A percentile compares a stretch with the other conserved stretches of the same genome.
Evolutionary conservation across 2,888 invertebrate species (phyloP).

Genomic region (Limnephilus auricula): DNA sequence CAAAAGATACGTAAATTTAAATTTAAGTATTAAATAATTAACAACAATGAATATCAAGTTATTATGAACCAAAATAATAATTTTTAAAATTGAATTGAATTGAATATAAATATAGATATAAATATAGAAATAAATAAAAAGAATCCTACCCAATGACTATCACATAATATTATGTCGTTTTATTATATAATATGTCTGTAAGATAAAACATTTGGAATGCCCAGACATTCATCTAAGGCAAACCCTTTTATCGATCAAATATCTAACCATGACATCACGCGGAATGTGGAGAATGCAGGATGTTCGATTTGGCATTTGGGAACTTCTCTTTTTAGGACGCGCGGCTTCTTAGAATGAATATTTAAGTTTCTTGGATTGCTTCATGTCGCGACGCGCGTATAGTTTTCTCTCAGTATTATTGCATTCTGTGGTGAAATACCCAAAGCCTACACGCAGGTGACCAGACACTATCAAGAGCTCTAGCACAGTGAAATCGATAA

Average conservation of each 20-base stretch:
- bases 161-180: not conserved
- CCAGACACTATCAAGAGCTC: too few relatives aligned
- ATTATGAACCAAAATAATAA: too few relatives aligned
- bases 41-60: too few relatives aligned
- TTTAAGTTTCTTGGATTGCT: constrained; percentile 4
- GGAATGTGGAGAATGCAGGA: constrained; percentile 14
- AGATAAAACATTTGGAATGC: not conserved
- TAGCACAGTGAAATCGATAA: too few relatives aligned
- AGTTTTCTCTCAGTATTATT: not conserved
- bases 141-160: not conserved
- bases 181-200: not conserved
- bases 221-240: not conserved
- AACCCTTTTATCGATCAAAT: not conserved
- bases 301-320: not conserved
- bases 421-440: constrained; percentile 1
- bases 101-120: too few relatives aligned
- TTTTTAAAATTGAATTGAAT: too few relatives aligned
- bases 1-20: too few relatives aligned
- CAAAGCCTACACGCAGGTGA: constrained; percentile 6
- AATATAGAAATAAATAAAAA: too few relatives aligned
- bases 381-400: not conserved
- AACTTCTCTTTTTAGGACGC: constrained; percentile 12
- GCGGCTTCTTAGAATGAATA: not conserved
- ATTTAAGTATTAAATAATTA: too few relatives aligned
- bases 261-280: not conserved